Base-by-base conservation (phyloP, 2,113 vertebrate genomes). In the Cyprinodon tularosa region DNA sequence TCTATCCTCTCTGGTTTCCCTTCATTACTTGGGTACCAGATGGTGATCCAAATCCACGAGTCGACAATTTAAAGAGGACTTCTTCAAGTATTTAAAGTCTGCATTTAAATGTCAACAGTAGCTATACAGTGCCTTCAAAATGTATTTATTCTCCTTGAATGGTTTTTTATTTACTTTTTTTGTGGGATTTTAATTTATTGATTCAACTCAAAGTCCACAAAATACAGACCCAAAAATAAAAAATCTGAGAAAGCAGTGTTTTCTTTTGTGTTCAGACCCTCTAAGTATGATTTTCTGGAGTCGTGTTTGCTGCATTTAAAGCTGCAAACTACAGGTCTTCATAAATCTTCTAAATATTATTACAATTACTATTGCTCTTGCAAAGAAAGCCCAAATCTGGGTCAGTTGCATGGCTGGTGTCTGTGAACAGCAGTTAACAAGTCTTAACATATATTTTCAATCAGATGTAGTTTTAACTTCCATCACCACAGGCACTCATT, bases 1-100 rank as follows among this genome's bases (percentile, higher is more conserved):
- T 87, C 70, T 69, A 62, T 88, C 61, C 67, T 62, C 53, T 76
- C 71, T 63, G 20, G 57, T 75, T 81, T 79, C 64, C 62, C 62
- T 78, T 80, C 53, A 68, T 83, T 73, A 44, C 47, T 15, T 22
- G 42, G 44, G 63, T 3, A 17, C 22, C 45, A 14, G 64, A 10
- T 66, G 50, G 50, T n/a, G 17, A 20, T 57, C 50, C 20, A 57
- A 57, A n/a, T n/a, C 50, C n/a, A n/a, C 2, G 48, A 53, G 15
- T 17, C 7, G 64, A 66, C 13, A 0, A 6, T 66, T 29, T 13
- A 40, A 44, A 44, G 39, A 22, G 10, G 64, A 12, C 85, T 47
- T 83, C 57, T 47, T 61, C 66, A 61, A 76, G 42, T 65, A 77
- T 78, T 60, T 64, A 65, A 59, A 77, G 70, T 62, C 67, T 72